Conservation (phyloP, 2,113 vertebrate species). For the Protomyctophum bolini region DNA sequence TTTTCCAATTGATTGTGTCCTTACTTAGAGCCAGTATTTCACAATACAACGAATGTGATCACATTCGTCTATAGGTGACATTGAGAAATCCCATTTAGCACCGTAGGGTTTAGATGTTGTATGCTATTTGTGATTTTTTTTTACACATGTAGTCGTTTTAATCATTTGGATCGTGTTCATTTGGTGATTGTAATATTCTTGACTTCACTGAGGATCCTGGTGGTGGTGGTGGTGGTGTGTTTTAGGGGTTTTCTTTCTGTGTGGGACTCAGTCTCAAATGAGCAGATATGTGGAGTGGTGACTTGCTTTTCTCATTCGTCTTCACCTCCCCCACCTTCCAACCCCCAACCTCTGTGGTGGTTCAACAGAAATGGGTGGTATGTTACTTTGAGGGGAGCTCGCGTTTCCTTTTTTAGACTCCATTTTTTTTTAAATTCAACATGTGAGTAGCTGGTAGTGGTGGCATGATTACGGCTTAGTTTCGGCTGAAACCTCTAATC, state of each 20-base stretch:
- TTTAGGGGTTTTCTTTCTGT: background rate
- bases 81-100: background rate
- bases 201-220: conserved; percentile 24
- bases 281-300: conserved; percentile 69
- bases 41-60: background rate
- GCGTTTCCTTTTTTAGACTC: conserved; percentile 83
- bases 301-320: conserved; percentile 72
- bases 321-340: conserved; percentile 75
- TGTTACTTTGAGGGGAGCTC: conserved; percentile 74
- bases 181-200: conserved; percentile 27
- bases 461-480: conserved; percentile 28
- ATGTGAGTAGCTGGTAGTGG: conserved; percentile 26
- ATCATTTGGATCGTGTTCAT: conserved; percentile 36
- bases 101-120: background rate
- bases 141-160: conserved; percentile 4
- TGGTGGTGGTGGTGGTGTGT: conserved; percentile 23
- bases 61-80: background rate
- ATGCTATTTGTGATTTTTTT: background rate
- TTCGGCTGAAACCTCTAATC: conserved; percentile 12
- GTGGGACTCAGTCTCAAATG: conserved; percentile 40
- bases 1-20: conserved; percentile 55
- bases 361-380: conserved; percentile 77
- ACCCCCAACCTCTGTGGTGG: conserved; percentile 75
- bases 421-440: conserved; percentile 72
- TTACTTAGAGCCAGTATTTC: conserved; percentile 28